phyloP scores from a whole-genome alignment of 1,140 invertebrate genomes.

The Brachionus plicatilis region DNA sequence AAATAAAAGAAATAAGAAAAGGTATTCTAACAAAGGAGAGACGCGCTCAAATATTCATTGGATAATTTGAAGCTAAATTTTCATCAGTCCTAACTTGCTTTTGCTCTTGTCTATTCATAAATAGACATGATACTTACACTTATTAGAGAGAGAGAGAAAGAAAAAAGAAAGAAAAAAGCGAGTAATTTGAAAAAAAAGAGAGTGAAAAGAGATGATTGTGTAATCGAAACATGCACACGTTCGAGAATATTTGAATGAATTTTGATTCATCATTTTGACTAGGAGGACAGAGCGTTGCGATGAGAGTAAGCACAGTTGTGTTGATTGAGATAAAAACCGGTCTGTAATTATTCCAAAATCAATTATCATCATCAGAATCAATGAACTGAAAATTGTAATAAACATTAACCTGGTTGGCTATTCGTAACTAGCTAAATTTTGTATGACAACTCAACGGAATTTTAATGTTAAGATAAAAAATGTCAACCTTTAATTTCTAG shows the following conservation, averaged over 20 bases:
- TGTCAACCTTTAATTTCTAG: slow-evolving; percentile 22
- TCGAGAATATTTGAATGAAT: background rate
- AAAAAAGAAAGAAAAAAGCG: background rate
- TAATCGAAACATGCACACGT: background rate
- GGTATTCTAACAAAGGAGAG: background rate
- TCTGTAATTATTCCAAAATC: slow-evolving; percentile 6
- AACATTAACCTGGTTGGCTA: slow-evolving; percentile 35
- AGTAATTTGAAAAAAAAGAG: background rate
- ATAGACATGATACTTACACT: slow-evolving; percentile 34
- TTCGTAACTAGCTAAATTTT: background rate
- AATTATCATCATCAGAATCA: slow-evolving; percentile 36
- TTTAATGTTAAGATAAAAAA: slow-evolving; percentile 39
- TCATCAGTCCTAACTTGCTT: slow-evolving; percentile 5
- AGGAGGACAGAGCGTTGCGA: background rate
- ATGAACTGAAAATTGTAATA: slow-evolving; percentile 36
- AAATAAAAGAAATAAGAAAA: background rate
- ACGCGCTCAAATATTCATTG: background rate
- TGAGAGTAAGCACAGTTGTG: slow-evolving; percentile 25
- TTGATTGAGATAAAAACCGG: slow-evolving; percentile 11
- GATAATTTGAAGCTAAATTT: background rate
- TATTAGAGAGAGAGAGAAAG: background rate
- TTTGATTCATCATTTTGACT: background rate
- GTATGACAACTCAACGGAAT: slow-evolving; percentile 36
- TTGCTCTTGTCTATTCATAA: slow-evolving; percentile 19
- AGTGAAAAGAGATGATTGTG: background rate